phyloP scores from a whole-genome alignment of 2,888 invertebrate species.

The Anaspis maculata region DNA sequence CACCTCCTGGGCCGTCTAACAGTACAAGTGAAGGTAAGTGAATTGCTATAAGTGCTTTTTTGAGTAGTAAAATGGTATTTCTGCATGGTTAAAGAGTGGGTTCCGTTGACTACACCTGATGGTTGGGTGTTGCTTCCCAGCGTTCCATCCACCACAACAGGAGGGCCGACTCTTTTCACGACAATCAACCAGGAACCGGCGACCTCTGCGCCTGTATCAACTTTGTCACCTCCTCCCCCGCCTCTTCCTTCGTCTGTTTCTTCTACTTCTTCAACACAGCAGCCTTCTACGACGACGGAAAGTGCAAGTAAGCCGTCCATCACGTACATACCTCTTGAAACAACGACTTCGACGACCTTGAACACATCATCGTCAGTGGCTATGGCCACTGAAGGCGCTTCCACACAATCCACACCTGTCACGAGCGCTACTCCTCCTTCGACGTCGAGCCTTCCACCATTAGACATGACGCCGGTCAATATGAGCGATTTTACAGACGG shows the following conservation, averaged over 20 bases:
- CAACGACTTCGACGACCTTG: slow-evolving; percentile 12
- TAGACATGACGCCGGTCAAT: slow-evolving; percentile 26
- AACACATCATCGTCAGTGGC: too few relatives aligned
- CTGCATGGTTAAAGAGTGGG: slow-evolving; percentile 48
- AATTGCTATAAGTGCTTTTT: too few relatives aligned
- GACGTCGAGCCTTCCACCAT: slow-evolving; percentile 2
- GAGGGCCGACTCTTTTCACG: too few relatives aligned
- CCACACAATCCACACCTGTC: slow-evolving; percentile 5
- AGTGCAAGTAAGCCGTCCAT: slow-evolving; percentile 19
- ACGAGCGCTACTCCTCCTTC: slow-evolving; percentile 6
- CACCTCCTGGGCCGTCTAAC: too few relatives aligned
- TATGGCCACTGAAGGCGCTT: slow-evolving; percentile 7
- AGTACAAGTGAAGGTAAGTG: slow-evolving; percentile 24
- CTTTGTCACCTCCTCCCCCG: too few relatives aligned
- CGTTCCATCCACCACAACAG: slow-evolving; percentile 27
- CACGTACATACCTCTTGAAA: slow-evolving; percentile 18
- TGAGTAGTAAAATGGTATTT: not conserved
- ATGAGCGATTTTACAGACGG: slow-evolving; percentile 41
- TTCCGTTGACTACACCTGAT: slow-evolving; percentile 56
- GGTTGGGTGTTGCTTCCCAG: slow-evolving; percentile 55
- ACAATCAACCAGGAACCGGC: slow-evolving; percentile 22
- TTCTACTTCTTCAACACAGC: slow-evolving; percentile 6
- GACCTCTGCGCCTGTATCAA: slow-evolving; percentile 14
- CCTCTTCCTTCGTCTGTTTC: not conserved
- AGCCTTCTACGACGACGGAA: slow-evolving; percentile 8